phyloP scores from a whole-genome alignment of 2,113 vertebrate genomes.

The Rhinopithecus roxellana region DNA sequence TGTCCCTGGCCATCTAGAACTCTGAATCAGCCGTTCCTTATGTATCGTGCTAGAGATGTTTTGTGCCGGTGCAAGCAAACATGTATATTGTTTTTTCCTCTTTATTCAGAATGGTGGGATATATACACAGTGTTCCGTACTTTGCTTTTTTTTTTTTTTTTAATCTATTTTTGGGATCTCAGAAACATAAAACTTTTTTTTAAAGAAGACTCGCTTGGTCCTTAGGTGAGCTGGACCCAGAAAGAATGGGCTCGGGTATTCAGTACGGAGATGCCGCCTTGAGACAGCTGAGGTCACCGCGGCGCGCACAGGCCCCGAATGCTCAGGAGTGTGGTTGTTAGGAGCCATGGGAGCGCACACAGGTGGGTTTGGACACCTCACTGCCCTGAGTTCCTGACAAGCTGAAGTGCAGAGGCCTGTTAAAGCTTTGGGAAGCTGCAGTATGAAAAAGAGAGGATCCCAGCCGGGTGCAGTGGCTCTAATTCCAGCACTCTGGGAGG shows the following conservation, averaged over 20 bases:
- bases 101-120: not conserved
- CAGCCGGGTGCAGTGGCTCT: too few relatives aligned
- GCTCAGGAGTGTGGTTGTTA: constrained; percentile 88
- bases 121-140: not conserved
- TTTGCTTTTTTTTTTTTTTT: not conserved
- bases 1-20: not conserved
- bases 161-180: not conserved
- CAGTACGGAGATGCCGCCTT: constrained; percentile 88
- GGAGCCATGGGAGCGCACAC: not conserved
- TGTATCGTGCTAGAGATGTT: not conserved
- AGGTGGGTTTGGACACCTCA: not conserved
- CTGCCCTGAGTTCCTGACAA: rapidly evolving
- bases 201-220: constrained; percentile 51
- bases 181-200: not conserved
- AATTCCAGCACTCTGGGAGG: too few relatives aligned
- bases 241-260: constrained; percentile 89
- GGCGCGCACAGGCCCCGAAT: constrained; percentile 83
- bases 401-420: too few relatives aligned
- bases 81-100: not conserved
- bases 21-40: not conserved
- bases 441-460: not conserved
- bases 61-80: not conserved
- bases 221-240: constrained; percentile 88
- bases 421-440: too few relatives aligned
- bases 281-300: constrained; percentile 86